phyloP scores from a whole-genome alignment of 2,797 vertebrate species.

The Perodicticus potto region DNA sequence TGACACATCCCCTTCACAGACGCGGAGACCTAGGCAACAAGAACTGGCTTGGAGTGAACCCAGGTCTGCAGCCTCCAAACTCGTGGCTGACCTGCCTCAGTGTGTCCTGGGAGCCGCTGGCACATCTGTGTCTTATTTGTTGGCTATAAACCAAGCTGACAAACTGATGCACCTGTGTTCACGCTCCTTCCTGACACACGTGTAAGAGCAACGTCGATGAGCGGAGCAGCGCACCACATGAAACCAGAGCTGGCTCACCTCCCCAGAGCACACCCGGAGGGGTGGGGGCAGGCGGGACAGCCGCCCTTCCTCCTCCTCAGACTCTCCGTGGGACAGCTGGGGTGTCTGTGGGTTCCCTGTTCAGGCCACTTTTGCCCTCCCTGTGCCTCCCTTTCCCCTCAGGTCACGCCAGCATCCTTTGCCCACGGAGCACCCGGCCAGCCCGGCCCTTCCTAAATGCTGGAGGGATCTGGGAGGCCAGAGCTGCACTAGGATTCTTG shows the following conservation, averaged over 20 bases:
- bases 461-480: too few relatives aligned
- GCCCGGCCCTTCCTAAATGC: neutral
- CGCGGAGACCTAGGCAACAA: fast-evolving
- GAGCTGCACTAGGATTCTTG: neutral
- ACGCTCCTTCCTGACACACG: neutral
- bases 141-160: fast-evolving
- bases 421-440: neutral
- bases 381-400: neutral
- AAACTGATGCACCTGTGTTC: fast-evolving
- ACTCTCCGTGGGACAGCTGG: fast-evolving
- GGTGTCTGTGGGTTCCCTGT: neutral
- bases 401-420: neutral
- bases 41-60: fast-evolving
- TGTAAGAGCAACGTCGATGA: fast-evolving
- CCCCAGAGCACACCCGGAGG: fast-evolving
- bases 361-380: neutral
- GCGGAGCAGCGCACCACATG: fast-evolving
- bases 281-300: neutral
- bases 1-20: neutral
- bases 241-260: fast-evolving
- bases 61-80: neutral
- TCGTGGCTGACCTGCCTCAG: fast-evolving
- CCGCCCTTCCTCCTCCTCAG: neutral
- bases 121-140: fast-evolving
- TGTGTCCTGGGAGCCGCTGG: neutral